Evolutionary conservation across 2,888 invertebrate genomes (phyloP), one percentile per base, ranked within the genome.

Genomic region (Lochmaea crataegi): DNA sequence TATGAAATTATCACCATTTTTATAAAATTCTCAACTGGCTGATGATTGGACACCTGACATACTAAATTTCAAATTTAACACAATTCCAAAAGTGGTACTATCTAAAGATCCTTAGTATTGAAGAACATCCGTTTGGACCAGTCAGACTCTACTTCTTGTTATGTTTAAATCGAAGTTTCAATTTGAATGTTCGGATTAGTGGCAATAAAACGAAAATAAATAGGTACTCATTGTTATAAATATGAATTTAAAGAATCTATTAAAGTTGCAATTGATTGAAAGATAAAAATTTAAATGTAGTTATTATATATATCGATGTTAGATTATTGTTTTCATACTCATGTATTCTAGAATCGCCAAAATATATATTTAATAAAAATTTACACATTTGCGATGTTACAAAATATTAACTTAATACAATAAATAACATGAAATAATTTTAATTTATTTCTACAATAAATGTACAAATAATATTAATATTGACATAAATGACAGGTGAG

Each of bases 141-240:
- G 26, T 42, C 10, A 6, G 12, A 11, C 12, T 7, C 12, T 42
- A 42, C 2, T 42, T 42, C 4, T 12, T 0, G 4, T 4, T 45
- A 45, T 45, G 12, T 45, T 45, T 45, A 45, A 45, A 45, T 18
- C 16, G 26, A 26, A 68, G 61, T 61, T 68, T 32, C 38, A 22
- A 16, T 61, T 42, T 61, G 26, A 16, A 51, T 11, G 38, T 68
- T 61, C 11, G 26, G n/a, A 60, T 61, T 68, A 16, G 51, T 68
- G 60, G 68, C 68, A 68, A 68, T 68, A 61, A 57, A 16, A n/a
- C 32, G 56, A 45, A 63, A 65, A 48, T 48, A 32, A 26, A 32
- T 26, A 58, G 32, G 68, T 68, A 68, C 68, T 68, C 68, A 60
- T 60, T 68, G 68, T 68, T 68, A 41, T 68, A 26, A 58, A 60